These are phyloP conservation scores for Glaucomys volans DNA, from an alignment of 2,113 vertebrate genomes.

Conservation along the genomic window DNA sequence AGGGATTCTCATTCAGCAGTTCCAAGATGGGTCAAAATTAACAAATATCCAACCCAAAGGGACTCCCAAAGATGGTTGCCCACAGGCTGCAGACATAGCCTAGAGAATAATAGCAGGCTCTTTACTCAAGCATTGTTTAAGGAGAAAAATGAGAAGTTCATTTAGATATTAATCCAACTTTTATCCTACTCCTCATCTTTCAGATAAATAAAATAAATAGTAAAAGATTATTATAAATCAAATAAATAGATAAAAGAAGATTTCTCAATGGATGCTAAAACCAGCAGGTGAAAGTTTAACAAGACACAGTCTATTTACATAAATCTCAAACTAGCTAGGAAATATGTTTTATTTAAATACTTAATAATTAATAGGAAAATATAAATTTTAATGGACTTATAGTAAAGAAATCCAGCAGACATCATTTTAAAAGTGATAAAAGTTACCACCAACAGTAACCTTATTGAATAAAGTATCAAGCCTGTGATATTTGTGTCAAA, in stretches of 20 bases:
- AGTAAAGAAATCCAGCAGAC: not conserved
- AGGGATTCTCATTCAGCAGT: not conserved
- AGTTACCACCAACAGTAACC: not conserved
- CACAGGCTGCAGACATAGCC: not conserved
- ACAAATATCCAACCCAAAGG: not conserved
- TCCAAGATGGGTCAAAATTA: not conserved
- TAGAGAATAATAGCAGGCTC: not conserved
- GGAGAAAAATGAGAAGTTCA: not conserved
- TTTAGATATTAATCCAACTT: not conserved
- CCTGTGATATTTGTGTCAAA: constrained; percentile 6
- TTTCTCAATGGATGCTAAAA: not conserved
- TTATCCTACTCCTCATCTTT: not conserved
- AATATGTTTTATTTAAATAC: not conserved
- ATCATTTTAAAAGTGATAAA: constrained; percentile 4
- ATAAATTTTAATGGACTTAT: not conserved
- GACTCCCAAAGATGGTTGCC: not conserved
- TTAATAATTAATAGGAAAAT: constrained; percentile 8
- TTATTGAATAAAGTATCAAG: not conserved
- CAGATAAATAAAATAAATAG: not conserved
- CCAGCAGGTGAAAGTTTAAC: not conserved
- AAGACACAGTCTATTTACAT: not conserved
- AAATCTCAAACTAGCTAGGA: not conserved
- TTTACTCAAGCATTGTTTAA: not conserved
- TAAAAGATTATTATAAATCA: not conserved
- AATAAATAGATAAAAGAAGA: not conserved